phyloP scores from a whole-genome alignment of 23 tunicate genomes.

The Ciona savignyi region DNA sequence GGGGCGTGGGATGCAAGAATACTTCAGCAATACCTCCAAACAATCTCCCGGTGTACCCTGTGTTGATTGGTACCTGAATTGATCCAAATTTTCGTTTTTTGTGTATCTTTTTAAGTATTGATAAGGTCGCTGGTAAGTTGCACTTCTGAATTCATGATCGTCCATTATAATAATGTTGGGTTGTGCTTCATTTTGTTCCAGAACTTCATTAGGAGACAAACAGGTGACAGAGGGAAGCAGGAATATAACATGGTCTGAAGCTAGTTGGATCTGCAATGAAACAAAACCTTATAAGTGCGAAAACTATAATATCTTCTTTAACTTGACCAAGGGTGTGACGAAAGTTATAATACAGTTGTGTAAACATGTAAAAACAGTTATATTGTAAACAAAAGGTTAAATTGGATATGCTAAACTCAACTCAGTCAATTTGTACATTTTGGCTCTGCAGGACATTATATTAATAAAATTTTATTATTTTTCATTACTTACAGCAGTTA shows the following conservation, averaged over 20 bases:
- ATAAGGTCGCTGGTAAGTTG: conserved; percentile 60
- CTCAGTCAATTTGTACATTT: too few relatives aligned
- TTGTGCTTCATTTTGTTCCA: conserved; percentile 1
- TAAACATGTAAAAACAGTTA: too few relatives aligned
- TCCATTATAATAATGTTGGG: conserved; percentile 34
- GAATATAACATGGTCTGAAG: not conserved
- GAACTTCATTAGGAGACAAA: conserved; percentile 34
- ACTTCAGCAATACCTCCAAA: conserved; percentile 21
- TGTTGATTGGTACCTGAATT: conserved; percentile 17
- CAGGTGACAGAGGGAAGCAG: conserved; percentile 52
- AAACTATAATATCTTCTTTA: too few relatives aligned
- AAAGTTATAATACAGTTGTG: too few relatives aligned
- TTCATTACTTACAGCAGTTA: too few relatives aligned
- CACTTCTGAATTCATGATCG: conserved; percentile 30
- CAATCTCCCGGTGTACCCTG: conserved; percentile 48
- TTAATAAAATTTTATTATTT: too few relatives aligned
- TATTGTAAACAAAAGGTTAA: too few relatives aligned
- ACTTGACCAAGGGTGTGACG: too few relatives aligned
- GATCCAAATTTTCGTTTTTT: conserved; percentile 32
- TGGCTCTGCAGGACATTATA: too few relatives aligned
- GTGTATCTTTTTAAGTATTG: conserved; percentile 42
- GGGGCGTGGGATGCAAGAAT: conserved; percentile 41
- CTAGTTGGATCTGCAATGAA: too few relatives aligned
- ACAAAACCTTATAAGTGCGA: too few relatives aligned
- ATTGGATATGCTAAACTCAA: too few relatives aligned